Conservation (phyloP, 1,140 invertebrate species). For the Drosophila tsacasi region DNA sequence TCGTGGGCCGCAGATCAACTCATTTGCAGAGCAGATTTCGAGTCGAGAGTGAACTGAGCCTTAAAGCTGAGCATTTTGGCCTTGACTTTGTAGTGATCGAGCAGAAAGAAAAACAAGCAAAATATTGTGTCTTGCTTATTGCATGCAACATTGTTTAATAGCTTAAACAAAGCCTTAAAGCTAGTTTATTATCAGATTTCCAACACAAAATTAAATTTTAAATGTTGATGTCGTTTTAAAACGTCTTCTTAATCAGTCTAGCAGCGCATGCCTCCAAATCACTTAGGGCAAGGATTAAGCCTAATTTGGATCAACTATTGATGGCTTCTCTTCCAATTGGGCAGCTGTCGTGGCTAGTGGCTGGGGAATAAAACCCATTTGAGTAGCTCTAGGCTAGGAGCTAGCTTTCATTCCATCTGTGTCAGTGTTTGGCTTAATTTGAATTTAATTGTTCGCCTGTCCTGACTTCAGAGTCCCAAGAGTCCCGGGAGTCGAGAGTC, state of each 20-base stretch:
- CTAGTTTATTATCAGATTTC: background rate
- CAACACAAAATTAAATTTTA: background rate
- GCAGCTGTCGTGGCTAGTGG: conserved; percentile 24
- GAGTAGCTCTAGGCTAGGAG: conserved; percentile 28
- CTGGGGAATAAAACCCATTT: conserved; percentile 47
- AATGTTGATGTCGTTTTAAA: background rate
- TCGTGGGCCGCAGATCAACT: conserved; percentile 44
- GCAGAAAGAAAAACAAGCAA: background rate
- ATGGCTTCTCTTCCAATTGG: conserved; percentile 8
- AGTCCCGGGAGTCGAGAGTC: conserved; percentile 15
- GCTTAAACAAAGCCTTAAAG: background rate
- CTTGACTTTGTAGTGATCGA: background rate
- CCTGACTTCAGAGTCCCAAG: background rate
- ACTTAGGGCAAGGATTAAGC: conserved; percentile 14
- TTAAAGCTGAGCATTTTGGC: conserved; percentile 4
- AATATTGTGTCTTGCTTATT: too few relatives aligned
- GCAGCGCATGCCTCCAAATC: background rate
- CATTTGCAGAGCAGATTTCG: conserved; percentile 20
- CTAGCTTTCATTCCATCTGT: conserved; percentile 17
- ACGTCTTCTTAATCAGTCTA: background rate
- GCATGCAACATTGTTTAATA: background rate
- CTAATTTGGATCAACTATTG: conserved; percentile 28
- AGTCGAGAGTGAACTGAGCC: conserved; percentile 2
- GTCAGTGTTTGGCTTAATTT: conserved; percentile 64
- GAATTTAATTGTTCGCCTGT: conserved; percentile 67